Evolutionary conservation across 35 echinoderm and acorn worm species (phyloP), one percentile per base, ranked within the genome.

Genomic region (Lytechinus variegatus): DNA sequence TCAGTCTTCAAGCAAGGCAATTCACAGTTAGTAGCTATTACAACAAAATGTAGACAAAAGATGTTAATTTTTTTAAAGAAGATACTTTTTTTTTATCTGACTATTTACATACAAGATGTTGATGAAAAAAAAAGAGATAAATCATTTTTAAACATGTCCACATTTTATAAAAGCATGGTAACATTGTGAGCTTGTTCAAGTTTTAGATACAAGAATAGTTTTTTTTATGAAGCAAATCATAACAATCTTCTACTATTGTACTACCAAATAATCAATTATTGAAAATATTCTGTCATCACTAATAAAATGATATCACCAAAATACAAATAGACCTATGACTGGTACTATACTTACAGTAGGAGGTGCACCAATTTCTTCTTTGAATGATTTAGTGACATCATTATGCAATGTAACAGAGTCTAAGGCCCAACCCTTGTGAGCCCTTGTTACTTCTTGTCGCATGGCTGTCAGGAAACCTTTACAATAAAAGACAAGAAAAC

Each of bases 361-460:
- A 53, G 95, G 97, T 95, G 97, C 72, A 28, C 92, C 53, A 56
- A 99, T 97, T 89, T 99, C 98, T 92, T 99, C 98, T 87, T 99
- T 99, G 56, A 97, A 97, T 53, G 95, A 56, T 92, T 95, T 96
- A 9, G 96, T 95, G 44, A 99, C 98, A 54, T 99, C 98, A 97
- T 99, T 99, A 95, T 99, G 98, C 9, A 99, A 93, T 54, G 98
- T 99, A 52, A 99, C 98, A 92, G 98, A 99, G 92, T 99, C 98
- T 86, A 99, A 95, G 55, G 98, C 98, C 98, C 98, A 99, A n/a
- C 98, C 98, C 95, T 99, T 99, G 56, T 99, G 98, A 57, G 98
- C 98, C 92, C 98, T 97, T 24, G 98, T 99, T 89, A 99, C 98
- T 58, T 99, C 98, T 91, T 99, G 98, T 57, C 98, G 72, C 98